Percentiles rank a stretch among this genome's conserved stretches.
phyloP scores from a whole-genome alignment of 2,113 vertebrate species.

The Grallaria varia region DNA sequence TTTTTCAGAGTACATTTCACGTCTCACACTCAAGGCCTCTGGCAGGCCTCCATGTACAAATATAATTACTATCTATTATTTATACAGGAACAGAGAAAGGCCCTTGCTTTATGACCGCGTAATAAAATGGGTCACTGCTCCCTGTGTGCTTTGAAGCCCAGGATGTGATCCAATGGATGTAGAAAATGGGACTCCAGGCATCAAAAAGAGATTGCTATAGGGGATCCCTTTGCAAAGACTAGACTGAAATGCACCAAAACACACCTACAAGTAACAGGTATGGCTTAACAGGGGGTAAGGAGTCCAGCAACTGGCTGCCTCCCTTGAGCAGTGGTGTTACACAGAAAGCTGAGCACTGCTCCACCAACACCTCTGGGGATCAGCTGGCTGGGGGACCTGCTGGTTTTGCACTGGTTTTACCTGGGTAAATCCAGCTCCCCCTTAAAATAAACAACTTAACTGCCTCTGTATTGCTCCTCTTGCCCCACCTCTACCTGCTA shows the following conservation, averaged over 20 bases:
- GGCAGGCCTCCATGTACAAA: neutral
- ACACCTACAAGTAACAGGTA: neutral
- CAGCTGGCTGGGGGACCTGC: neutral
- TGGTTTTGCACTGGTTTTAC: neutral
- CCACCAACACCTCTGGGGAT: neutral
- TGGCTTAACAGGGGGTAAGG: neutral
- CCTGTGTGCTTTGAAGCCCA: neutral
- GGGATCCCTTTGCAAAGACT: neutral
- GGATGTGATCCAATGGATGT: neutral
- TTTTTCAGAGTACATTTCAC: neutral
- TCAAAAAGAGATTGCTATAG: accelerated
- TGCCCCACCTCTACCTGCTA: neutral
- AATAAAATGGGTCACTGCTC: neutral
- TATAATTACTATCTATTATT: neutral
- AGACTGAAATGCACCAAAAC: neutral
- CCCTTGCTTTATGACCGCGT: neutral
- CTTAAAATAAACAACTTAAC: neutral
- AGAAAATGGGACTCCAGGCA: neutral
- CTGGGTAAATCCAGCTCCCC: neutral
- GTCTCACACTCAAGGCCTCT: neutral
- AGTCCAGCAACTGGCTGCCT: neutral
- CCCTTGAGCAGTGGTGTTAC: accelerated
- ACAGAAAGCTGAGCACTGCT: neutral
- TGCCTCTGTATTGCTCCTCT: neutral
- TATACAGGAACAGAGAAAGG: neutral